phyloP scores from a whole-genome alignment of 2,888 invertebrate species.

The Paralinhomoeus sp. region DNA sequence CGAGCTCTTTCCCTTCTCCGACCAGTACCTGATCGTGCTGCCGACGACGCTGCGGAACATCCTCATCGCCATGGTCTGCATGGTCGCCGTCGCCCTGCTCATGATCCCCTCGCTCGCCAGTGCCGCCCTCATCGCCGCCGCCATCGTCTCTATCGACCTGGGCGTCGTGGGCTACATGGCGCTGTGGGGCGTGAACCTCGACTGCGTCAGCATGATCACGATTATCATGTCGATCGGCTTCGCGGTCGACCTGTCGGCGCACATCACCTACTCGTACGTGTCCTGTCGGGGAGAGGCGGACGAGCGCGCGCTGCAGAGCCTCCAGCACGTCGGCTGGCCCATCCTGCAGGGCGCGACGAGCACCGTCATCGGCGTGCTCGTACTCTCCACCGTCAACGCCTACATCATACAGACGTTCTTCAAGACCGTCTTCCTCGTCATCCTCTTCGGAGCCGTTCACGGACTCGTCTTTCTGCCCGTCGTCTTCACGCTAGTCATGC shows the following conservation, averaged over 20 bases:
- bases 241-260: constrained; percentile 68
- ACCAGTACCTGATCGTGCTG: constrained; percentile 22
- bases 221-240: too few relatives aligned
- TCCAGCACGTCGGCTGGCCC: constrained; percentile 61
- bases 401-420: constrained; percentile 81
- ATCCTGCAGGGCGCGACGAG: constrained; percentile 69
- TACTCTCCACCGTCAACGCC: constrained; percentile 58
- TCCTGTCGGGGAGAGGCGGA: constrained; percentile 47
- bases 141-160: constrained; percentile 47
- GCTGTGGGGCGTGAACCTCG: constrained; percentile 40
- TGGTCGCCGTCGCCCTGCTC: constrained; percentile 76
- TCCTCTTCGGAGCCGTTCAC: constrained; percentile 76
- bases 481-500: constrained; percentile 8
- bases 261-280: constrained; percentile 80
- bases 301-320: constrained; percentile 54
- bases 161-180: constrained; percentile 22
- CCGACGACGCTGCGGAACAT: constrained; percentile 37
- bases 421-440: constrained; percentile 77
- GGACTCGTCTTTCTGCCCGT: too few relatives aligned
- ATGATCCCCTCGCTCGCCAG: constrained; percentile 76
- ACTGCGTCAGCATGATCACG: too few relatives aligned
- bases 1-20: constrained; percentile 23
- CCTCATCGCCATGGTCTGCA: constrained; percentile 67
- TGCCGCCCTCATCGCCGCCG: constrained; percentile 74
- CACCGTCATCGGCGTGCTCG: constrained; percentile 61